These are phyloP conservation scores for Bactericera cockerelli DNA, from an alignment of 1,140 invertebrate genomes.

Conservation along the genomic window DNA sequence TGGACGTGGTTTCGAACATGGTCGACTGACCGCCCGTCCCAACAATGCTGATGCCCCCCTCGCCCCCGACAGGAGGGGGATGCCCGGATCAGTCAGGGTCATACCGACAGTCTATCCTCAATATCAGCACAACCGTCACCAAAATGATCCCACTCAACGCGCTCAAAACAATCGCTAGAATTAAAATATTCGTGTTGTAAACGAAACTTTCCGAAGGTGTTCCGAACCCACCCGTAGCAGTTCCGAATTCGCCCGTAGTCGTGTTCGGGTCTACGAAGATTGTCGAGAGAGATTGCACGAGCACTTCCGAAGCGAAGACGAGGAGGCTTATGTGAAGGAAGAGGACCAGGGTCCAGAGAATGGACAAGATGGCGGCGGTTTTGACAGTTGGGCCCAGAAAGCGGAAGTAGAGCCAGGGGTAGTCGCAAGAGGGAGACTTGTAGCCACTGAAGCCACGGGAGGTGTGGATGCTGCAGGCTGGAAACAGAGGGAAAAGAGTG, in stretches of 20 bases:
- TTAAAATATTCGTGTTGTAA: constrained; percentile 15
- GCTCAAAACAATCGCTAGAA: constrained; percentile 18
- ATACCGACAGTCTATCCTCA: constrained; percentile 22
- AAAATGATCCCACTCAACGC: constrained; percentile 17
- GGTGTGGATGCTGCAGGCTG: constrained; percentile 31
- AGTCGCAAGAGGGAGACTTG: constrained; percentile 30
- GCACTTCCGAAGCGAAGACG: constrained; percentile 12
- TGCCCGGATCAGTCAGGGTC: constrained; percentile 23
- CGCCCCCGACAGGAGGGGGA: constrained; percentile 10
- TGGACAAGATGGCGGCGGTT: constrained; percentile 30
- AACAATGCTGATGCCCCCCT: constrained; percentile 17
- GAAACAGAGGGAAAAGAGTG: constrained; percentile 13
- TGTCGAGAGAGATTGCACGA: too few species aligned
- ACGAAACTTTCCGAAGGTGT: neutral
- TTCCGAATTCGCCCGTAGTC: neutral
- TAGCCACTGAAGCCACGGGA: constrained; percentile 30
- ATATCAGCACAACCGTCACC: constrained; percentile 14
- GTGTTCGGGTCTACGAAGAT: neutral
- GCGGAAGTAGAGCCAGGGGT: constrained; percentile 28
- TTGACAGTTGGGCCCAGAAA: constrained; percentile 32
- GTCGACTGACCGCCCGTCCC: constrained; percentile 18
- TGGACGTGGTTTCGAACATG: constrained; percentile 16
- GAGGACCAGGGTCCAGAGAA: constrained; percentile 34
- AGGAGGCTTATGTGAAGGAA: constrained; percentile 18
- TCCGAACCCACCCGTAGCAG: too few species aligned